Evolutionary conservation across 2,113 vertebrate genomes (phyloP).

Genomic region (Myotis davidii): DNA sequence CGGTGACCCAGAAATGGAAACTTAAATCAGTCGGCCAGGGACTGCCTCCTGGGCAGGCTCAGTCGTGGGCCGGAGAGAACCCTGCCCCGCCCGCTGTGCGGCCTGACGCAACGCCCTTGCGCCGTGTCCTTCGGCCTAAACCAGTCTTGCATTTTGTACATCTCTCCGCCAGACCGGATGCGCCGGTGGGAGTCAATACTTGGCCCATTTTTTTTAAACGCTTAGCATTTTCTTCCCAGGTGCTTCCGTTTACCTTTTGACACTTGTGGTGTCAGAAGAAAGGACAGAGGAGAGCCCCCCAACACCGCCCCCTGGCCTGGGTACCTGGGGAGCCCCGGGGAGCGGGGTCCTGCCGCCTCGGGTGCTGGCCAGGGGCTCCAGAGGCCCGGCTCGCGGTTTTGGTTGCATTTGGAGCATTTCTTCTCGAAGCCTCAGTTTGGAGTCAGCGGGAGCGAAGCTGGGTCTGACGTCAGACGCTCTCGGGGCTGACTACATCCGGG

Average conservation of each 20-base stretch:
- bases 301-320: not conserved
- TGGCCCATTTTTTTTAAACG: not conserved
- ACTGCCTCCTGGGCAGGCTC: not conserved
- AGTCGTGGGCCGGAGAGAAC: too few relatives aligned
- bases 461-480: not conserved
- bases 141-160: too few relatives aligned
- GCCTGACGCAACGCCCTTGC: too few relatives aligned
- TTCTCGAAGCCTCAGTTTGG: too few relatives aligned
- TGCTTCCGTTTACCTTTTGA: not conserved
- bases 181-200: accelerated
- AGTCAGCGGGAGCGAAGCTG: accelerated
- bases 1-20: not conserved
- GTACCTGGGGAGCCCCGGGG: not conserved
- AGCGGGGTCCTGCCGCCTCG: too few relatives aligned
- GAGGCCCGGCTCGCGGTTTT: accelerated
- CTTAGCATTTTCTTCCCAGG: accelerated
- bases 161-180: too few relatives aligned
- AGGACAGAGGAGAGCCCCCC: not conserved
- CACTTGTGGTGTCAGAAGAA: not conserved
- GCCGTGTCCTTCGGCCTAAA: too few relatives aligned
- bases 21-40: too few relatives aligned
- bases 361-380: accelerated
- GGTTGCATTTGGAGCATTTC: not conserved
- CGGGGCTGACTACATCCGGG: too few relatives aligned
- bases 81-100: too few relatives aligned